phyloP scores from a whole-genome alignment of 1,140 invertebrate genomes.

The Aradophagus sp. region DNA sequence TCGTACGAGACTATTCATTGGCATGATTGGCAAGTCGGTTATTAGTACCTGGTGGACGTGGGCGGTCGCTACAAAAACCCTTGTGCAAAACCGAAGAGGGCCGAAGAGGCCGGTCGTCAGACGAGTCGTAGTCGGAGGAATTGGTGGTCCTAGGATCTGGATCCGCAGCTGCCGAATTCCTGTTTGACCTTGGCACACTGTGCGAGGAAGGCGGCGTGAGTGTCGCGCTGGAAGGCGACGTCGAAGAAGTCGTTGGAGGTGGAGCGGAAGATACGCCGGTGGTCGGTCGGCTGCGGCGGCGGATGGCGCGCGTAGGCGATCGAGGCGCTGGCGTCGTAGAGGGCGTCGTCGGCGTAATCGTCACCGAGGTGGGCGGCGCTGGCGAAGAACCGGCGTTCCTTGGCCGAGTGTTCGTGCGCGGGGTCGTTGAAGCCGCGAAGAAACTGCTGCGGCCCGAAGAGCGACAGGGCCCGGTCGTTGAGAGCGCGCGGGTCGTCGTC shows the following conservation, averaged over 20 bases:
- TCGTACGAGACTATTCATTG: too few species aligned
- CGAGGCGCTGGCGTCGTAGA: slow-evolving; percentile 24
- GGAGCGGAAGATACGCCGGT: slow-evolving; percentile 37
- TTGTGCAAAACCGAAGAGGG: slow-evolving; percentile 7
- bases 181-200: slow-evolving; percentile 43
- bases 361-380: slow-evolving; percentile 54
- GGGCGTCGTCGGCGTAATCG: slow-evolving; percentile 52
- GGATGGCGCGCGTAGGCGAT: slow-evolving; percentile 20
- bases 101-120: too few species aligned
- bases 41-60: too few species aligned
- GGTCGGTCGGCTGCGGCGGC: slow-evolving; percentile 30
- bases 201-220: slow-evolving; percentile 40
- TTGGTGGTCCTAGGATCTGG: slow-evolving; percentile 44
- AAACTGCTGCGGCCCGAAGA: slow-evolving; percentile 71
- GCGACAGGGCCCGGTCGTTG: slow-evolving; percentile 63
- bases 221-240: slow-evolving; percentile 40
- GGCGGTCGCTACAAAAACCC: slow-evolving; percentile 28
- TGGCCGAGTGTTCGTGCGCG: slow-evolving; percentile 56
- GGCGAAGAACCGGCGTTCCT: slow-evolving; percentile 49
- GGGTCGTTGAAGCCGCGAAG: slow-evolving; percentile 71
- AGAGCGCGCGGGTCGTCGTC: slow-evolving; percentile 52
- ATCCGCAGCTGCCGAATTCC: slow-evolving; percentile 32
- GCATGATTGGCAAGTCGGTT: too few species aligned
- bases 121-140: too few species aligned
- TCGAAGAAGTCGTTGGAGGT: slow-evolving; percentile 55